Percentiles rank a stretch among this genome's conserved stretches.
Conservation (phyloP, 1,140 invertebrate species). For the Teleopsis dalmanni region DNA sequence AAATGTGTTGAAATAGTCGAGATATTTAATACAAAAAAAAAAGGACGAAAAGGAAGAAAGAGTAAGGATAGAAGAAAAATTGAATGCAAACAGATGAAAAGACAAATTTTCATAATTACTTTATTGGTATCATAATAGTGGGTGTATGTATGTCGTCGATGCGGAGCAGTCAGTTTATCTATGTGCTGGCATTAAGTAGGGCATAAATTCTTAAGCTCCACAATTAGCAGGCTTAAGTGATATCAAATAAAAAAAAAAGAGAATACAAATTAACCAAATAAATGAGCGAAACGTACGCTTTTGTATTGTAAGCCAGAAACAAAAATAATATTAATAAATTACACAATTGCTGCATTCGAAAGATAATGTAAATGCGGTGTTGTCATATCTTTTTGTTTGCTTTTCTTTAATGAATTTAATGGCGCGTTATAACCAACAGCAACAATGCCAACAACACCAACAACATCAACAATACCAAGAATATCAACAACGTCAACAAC, state of each 20-base stretch:
- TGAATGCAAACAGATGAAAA: slow-evolving; percentile 6
- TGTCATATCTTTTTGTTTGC: background rate
- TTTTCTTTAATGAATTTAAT: slow-evolving; percentile 13
- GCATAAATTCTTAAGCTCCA: slow-evolving; percentile 7
- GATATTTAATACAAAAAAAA: too few species aligned
- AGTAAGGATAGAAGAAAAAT: background rate
- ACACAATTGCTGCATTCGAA: background rate
- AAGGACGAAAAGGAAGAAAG: too few species aligned
- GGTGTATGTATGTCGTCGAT: background rate
- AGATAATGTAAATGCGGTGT: slow-evolving; percentile 4
- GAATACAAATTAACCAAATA: background rate
- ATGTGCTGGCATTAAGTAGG: slow-evolving; percentile 6
- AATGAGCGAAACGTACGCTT: background rate
- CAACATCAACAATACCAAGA: background rate
- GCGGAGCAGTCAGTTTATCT: background rate
- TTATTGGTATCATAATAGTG: slow-evolving; percentile 5
- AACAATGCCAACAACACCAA: background rate
- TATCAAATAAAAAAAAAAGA: background rate
- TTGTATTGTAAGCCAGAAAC: background rate
- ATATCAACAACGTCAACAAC: background rate
- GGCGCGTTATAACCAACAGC: slow-evolving; percentile 7
- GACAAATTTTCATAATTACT: slow-evolving; percentile 14
- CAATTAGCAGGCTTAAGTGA: slow-evolving; percentile 11
- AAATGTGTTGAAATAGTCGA: slow-evolving; percentile 9
- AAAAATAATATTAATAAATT: slow-evolving; percentile 1